A percentile compares a stretch with the other conserved stretches of the same genome.
Conservation (phyloP, 2,888 invertebrate species). For the Chrysolina oricalcia region DNA sequence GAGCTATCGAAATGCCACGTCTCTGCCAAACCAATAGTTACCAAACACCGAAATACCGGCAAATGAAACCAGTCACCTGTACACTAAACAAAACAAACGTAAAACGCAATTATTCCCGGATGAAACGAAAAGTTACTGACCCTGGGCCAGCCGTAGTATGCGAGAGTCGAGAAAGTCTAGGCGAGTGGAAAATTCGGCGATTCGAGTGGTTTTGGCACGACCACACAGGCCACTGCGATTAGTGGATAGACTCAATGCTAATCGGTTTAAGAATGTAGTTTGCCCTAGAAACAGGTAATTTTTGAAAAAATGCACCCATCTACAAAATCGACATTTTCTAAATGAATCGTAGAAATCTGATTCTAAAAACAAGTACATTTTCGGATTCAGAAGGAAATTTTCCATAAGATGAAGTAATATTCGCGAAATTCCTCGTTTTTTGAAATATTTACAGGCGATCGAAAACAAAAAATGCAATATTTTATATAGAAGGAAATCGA, state of each 20-base stretch:
- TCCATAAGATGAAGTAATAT: no score
- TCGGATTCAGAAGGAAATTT: no score
- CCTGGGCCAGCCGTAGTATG: constrained; percentile 5
- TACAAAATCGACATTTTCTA: no score
- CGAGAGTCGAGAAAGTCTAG: constrained; percentile 5
- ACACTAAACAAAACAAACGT: background rate
- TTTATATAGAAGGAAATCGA: no score
- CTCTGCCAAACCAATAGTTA: constrained; percentile 3
- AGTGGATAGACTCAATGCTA: constrained; percentile 36
- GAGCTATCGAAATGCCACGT: background rate
- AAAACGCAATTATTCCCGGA: constrained; percentile 12
- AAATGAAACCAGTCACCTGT: constrained; percentile 13
- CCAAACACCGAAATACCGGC: background rate
- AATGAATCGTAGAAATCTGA: no score
- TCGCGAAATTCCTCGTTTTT: no score
- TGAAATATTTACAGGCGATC: no score
- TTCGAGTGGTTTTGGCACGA: constrained; percentile 33
- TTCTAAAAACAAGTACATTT: no score
- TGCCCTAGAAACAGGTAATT: no score
- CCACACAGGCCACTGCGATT: constrained; percentile 35
- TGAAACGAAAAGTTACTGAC: constrained; percentile 20
- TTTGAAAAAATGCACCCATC: no score
- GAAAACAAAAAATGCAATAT: no score
- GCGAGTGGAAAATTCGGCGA: constrained; percentile 40
- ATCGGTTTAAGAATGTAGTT: no score